Evolutionary conservation across 2,888 invertebrate genomes (phyloP), one percentile per base, ranked within the genome.

Genomic region (Bursaphelenchus okinawaensis): DNA sequence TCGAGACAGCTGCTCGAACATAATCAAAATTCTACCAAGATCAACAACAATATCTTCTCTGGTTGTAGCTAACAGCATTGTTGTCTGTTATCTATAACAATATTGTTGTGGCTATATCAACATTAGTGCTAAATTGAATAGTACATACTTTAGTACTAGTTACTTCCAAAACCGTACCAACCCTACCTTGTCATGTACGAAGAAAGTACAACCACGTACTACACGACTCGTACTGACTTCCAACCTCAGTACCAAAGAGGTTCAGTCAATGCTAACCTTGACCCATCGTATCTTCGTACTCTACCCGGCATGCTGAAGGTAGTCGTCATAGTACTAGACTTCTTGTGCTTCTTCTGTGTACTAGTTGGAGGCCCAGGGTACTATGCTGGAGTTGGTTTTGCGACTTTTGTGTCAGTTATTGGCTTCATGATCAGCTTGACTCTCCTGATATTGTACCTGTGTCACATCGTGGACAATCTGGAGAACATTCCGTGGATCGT

Each of bases 401-500:
- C 78, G 19, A 79, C 79, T 7, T 83, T 82, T 65, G 83, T 83
- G 0, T 68, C 91, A 0, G 90, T 91, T 89, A 87, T 88, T 20
- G 92, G 89, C 20, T 90, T 93, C 83, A 91, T 91, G 90, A 89
- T 90, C 81, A 90, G 91, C 7, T 88, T 89, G 40, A 88, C 90
- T 70, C 84, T 92, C 60, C 86, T 92, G 19, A 87, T 88, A 0
- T 86, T 91, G 66, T 93, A 92, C 83, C 83, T 91, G 68, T 91
- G 92, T 84, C 92, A 92, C 83, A 87, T 92, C 26, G 87, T 92
- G 68, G 92, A 92, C 85, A 90, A 89, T 83, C 88, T 90, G 82
- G 89, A 89, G 83, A 89, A 88, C 84, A 89, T 92, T 76, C 92
- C 92, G 1, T 92, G 92, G 92, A 85, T 92, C 66, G 89, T 89